Evolutionary conservation across 1,140 invertebrate genomes (phyloP), one percentile per base, ranked within the genome.

Genomic region (Archivesica marissinica): DNA sequence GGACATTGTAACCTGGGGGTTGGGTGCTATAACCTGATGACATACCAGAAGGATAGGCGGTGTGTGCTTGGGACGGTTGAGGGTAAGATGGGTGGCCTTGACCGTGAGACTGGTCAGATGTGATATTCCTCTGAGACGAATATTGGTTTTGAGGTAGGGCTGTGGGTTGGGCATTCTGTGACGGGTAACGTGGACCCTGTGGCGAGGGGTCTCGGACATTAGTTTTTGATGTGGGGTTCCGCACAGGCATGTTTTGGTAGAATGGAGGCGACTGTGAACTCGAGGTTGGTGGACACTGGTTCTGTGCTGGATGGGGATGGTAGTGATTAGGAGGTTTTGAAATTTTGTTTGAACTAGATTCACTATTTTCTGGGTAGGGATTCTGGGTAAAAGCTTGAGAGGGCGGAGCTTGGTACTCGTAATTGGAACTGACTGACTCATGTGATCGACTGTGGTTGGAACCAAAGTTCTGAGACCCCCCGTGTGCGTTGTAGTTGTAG

Each of bases 1-100:
- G 77, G 23, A 54, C 80, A 61, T 50, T 83, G 39, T 83, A 83
- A 7, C 28, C 52, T 23, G 80, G 80, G 39, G 80, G 80, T 17
- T 33, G 33, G 2, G 25, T 2, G 7, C 17, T 39, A 30, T 56
- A 61, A 23, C 23, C n/a, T 35, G 77, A 30, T 0, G 76, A 41
- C 13, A 1, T 41, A 9, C 17, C 13, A 30, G 61, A 7, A 25
- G 68, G n/a, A 28, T 72, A 72, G 7, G 68, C 15, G 20, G 68
- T 41, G 41, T 47, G 41, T 3, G 68, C 11, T 28, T 72, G 68
- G 11, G 68, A 72, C 3, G 39, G 33, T 33, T 41, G 25, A 1
- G 11, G 39, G 41, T 72, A 72, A 33, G 68, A 47, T 64, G 59
- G 28, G 30, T 64, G 59, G 38, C 59, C 38, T 13, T 64, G 38